A percentile compares a stretch with the other conserved stretches of the same genome.
Conservation (phyloP, 2,113 vertebrate genomes). For the Chrysemys picta region DNA sequence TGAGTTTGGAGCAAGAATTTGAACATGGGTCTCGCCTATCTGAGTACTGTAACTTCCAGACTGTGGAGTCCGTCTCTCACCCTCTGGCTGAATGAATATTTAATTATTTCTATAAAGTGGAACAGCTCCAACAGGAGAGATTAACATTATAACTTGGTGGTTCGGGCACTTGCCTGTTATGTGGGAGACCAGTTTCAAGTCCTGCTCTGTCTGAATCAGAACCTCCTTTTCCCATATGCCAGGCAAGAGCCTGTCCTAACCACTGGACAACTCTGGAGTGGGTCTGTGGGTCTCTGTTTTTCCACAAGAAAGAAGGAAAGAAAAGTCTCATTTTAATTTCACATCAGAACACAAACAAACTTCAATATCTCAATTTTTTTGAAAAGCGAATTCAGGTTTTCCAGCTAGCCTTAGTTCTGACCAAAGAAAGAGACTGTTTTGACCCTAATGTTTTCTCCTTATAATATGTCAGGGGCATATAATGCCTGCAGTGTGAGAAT, state of each 20-base stretch:
- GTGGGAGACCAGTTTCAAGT: neutral
- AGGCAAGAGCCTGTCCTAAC: neutral
- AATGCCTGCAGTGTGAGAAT: neutral
- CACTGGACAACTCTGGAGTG: neutral
- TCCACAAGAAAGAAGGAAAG: neutral
- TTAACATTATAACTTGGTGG: neutral
- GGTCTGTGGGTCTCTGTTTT: neutral
- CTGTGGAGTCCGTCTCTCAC: too few species aligned
- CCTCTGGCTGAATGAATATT: too few species aligned
- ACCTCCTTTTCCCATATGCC: neutral
- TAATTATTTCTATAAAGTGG: neutral
- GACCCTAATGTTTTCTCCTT: neutral
- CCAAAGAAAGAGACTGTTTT: neutral
- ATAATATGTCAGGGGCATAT: neutral
- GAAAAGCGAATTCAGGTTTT: neutral
- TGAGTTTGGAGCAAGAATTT: neutral
- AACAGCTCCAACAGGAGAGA: neutral
- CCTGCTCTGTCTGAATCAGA: neutral
- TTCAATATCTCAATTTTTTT: neutral
- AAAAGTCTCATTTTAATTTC: too few species aligned
- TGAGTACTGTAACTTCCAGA: neutral
- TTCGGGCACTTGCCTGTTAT: neutral
- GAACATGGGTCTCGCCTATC: too few species aligned
- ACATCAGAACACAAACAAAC: neutral
- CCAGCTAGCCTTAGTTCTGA: neutral